Evolutionary conservation across 2,797 vertebrate genomes (phyloP).

Genomic region (Heliangelus exortis): DNA sequence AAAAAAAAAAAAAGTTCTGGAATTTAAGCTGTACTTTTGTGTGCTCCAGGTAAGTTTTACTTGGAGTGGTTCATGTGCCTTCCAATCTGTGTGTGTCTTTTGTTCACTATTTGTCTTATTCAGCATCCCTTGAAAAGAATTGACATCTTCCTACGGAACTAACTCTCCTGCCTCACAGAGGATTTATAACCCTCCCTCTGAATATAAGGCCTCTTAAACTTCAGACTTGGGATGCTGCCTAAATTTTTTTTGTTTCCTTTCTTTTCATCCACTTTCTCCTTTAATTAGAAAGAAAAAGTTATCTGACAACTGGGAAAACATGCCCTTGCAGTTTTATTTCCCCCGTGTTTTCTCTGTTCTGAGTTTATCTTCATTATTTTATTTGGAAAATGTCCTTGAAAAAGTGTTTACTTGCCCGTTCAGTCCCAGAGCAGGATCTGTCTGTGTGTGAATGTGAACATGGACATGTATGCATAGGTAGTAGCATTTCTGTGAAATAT

Average conservation of each 20-base stretch:
- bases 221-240: neutral
- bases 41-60: constrained; percentile 44
- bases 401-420: neutral
- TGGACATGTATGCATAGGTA: neutral
- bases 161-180: neutral
- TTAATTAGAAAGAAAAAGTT: neutral
- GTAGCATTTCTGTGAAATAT: neutral
- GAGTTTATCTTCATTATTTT: neutral
- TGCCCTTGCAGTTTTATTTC: neutral
- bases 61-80: neutral
- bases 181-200: neutral
- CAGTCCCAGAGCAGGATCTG: neutral
- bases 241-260: neutral
- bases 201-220: neutral
- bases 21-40: constrained; percentile 16
- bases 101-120: neutral
- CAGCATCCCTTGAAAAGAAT: neutral
- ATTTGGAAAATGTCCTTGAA: neutral
- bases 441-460: neutral
- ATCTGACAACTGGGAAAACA: neutral
- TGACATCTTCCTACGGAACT: neutral
- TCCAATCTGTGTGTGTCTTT: neutral
- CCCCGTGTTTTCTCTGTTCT: neutral
- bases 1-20: constrained; percentile 16
- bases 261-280: neutral